Base-by-base conservation (phyloP, 2,113 vertebrate species). In the Dicrurus megarhynchus region DNA sequence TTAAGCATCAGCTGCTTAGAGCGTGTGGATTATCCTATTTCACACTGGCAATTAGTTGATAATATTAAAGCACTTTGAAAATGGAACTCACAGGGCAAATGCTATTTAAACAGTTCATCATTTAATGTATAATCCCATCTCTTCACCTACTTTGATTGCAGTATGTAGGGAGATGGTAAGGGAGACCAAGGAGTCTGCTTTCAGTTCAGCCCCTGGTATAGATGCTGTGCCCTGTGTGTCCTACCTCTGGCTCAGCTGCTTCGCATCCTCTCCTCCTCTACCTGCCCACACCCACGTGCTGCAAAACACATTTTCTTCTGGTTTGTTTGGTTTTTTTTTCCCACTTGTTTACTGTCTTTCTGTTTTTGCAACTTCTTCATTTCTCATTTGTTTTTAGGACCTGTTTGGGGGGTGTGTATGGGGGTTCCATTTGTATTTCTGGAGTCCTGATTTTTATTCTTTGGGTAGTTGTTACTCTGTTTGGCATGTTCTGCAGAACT, bases 101-200 rank as follows among this genome's bases (percentile, higher is more conserved):
- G 53, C 67, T 76, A 37, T 83, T 94, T 91, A 80, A 96, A 57
- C 89, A 87, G 78, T 90, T 94, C 61, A 59, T 93, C 41, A 27
- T 77, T 91, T 67, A 60, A 59, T n/a, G 22, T 49, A 13, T 86
- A 86, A 88, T 78, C 7, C 1, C 3, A 2, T 82, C 65, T 88
- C 18, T 90, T 35, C 5, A 1, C 27, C 41, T 75, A 5, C 37
- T 64, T 84, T 68, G 35, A 53, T 24, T 61, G 61, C 41, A 55
- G 1, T 27, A 2, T 9, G 17, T 22, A 47, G 42, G 49, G 64
- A 85, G n/a, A 24, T 28, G 14, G 32, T 39, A n/a, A 60, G 21
- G 64, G 47, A 87, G 35, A 27, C 24, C 16, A 18, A 59, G 55
- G 46, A 74, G 12, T 18, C 76, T 81, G 61, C 37, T 32, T 79